Conservation (phyloP, 1,140 invertebrate species). For the Drosophila repleta region DNA sequence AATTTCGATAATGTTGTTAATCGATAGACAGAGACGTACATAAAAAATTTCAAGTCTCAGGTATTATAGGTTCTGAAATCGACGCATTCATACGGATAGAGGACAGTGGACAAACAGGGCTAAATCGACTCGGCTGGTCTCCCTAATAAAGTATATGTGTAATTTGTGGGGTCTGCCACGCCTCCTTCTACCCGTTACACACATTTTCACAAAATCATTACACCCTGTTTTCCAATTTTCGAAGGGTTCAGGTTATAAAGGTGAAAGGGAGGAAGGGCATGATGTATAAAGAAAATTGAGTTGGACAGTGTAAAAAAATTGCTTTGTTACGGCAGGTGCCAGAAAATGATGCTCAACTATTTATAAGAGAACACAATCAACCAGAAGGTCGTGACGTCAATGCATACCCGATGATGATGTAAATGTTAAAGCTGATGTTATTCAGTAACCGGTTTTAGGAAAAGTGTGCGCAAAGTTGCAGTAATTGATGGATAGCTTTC, state of each 20-base stretch:
- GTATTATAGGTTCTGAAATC: no score
- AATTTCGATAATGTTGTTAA: no score
- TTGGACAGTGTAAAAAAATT: slow-evolving; percentile 14
- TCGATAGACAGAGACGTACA: no score
- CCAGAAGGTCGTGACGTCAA: slow-evolving; percentile 29
- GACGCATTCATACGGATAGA: no score
- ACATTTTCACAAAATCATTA: no score
- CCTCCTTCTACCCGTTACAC: no score
- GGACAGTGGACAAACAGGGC: no score
- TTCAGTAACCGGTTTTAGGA: background rate
- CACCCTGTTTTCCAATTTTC: no score
- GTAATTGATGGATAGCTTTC: slow-evolving; percentile 40
- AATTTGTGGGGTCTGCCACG: no score
- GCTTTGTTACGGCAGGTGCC: slow-evolving; percentile 37
- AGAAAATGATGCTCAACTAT: slow-evolving; percentile 32
- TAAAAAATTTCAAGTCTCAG: no score
- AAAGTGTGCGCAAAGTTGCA: slow-evolving; percentile 9
- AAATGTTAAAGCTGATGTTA: slow-evolving; percentile 10
- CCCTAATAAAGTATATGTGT: no score
- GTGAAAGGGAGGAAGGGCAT: background rate
- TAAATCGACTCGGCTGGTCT: no score
- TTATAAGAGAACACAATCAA: slow-evolving; percentile 33
- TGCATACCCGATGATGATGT: slow-evolving; percentile 38
- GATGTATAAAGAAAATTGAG: slow-evolving; percentile 1
- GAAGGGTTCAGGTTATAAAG: background rate